Evolutionary conservation across 2,797 vertebrate genomes (phyloP), one percentile per base, ranked within the genome.

Genomic region (Bovichtus variegatus): DNA sequence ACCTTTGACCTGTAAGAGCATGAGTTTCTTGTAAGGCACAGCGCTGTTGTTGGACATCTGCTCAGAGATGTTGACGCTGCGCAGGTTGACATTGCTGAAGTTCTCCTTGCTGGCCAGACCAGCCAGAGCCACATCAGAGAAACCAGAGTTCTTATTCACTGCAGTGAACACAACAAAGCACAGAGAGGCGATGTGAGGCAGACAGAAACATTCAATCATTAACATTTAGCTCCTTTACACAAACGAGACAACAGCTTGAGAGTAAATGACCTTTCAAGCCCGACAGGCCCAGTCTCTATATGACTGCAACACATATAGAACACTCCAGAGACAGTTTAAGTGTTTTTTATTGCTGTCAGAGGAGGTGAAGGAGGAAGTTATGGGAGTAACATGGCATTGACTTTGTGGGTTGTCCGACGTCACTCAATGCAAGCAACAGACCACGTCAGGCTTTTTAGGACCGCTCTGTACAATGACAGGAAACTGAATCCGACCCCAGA

Each of bases 1-100:
- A 99, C 98, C 97, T 98, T 99, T 99, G 91, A 99, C 84, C 86
- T 98, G 98, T 74, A 99, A 54, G 68, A 99, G 91, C 98, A 99
- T 99, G 74, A 98, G 91, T 78, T 97, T 97, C 92, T 97, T 98
- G 92, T 97, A 97, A 6, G 98, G 97, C 92, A 97, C 95, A 0
- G 97, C 97, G 0, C 97, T 98, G 93, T 97, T 99, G 94, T 98
- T 99, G 57, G 97, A 97, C 89, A 96, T 96, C 86, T 98, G 97
- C 78, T 99, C 97, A 0, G 96, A 96, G 81, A 97, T 92, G 82
- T 95, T 96, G 86, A 97, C 95, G 3, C 96, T 98, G 65, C 97
- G 93, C 78, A 99, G 94, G 86, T 91, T 98, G 72, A 99, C 91
- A 0, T 64, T 97, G 92, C 96, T 97, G 90, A 98, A 98, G 89